phyloP scores from a whole-genome alignment of 2,888 invertebrate species.

The Rhorus exstirpatorius region DNA sequence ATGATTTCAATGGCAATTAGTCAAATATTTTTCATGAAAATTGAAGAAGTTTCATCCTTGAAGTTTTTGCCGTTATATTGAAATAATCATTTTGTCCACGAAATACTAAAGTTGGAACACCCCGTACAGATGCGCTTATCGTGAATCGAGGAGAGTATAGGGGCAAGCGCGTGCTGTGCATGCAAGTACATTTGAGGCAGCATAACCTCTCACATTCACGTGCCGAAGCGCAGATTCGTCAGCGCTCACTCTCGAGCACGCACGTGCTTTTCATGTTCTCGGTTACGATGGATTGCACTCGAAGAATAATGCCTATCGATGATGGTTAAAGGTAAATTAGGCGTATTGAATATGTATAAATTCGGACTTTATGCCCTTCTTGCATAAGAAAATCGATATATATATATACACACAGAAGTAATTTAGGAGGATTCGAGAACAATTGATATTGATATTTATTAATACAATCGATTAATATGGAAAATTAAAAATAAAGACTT shows the following conservation, averaged over 20 bases:
- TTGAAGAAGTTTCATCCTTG: no score
- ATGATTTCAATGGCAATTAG: no score
- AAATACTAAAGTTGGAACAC: constrained; percentile 16
- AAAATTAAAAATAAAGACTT: no score
- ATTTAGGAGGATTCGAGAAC: neutral
- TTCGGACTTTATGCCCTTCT: neutral
- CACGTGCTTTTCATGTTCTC: constrained; percentile 56
- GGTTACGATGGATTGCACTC: constrained; percentile 19
- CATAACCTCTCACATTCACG: constrained; percentile 48
- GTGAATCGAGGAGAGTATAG: constrained; percentile 12
- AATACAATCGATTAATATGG: no score
- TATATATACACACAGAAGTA: neutral
- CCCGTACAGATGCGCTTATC: constrained; percentile 25
- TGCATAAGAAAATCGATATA: neutral
- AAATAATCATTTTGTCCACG: no score
- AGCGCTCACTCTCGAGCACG: constrained; percentile 56
- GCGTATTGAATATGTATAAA: neutral
- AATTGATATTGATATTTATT: no score
- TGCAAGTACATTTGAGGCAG: constrained; percentile 37
- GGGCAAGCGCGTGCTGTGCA: constrained; percentile 59
- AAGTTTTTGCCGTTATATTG: no score
- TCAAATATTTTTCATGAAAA: no score
- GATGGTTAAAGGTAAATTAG: neutral
- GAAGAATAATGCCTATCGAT: neutral
- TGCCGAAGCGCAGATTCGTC: constrained; percentile 60